A percentile compares a stretch with the other conserved stretches of the same genome.
These are phyloP conservation scores for Pseudochirops corinnae DNA, from an alignment of 2,797 vertebrate genomes.

Conservation along the genomic window DNA sequence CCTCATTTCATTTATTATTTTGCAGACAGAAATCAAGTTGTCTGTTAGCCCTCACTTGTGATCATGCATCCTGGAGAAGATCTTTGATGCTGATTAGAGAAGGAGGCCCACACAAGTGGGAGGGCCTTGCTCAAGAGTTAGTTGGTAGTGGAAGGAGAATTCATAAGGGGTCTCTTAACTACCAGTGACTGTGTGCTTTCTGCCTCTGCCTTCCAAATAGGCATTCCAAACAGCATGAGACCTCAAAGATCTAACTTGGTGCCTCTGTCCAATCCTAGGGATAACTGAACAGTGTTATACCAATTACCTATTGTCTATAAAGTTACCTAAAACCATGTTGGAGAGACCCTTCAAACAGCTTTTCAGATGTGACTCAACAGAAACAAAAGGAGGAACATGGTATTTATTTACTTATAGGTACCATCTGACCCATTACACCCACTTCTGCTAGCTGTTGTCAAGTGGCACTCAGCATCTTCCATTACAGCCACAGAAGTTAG, in stretches of 20 bases:
- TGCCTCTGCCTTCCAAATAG: slow-evolving; percentile 3
- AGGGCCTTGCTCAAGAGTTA: background rate
- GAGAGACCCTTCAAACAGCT: slow-evolving; percentile 14
- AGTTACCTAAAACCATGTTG: background rate
- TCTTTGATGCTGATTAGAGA: background rate
- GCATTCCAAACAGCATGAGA: slow-evolving; percentile 8
- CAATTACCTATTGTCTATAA: background rate
- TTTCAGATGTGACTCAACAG: slow-evolving; percentile 23
- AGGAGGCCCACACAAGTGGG: background rate
- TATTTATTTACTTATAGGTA: slow-evolving; percentile 26
- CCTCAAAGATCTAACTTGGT: background rate
- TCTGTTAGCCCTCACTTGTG: background rate
- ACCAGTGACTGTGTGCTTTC: background rate
- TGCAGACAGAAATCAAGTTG: background rate
- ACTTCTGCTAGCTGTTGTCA: slow-evolving; percentile 75
- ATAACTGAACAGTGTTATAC: background rate
- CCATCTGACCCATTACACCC: slow-evolving; percentile 62
- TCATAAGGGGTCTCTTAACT: background rate
- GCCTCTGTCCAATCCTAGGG: background rate
- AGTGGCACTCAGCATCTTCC: slow-evolving; percentile 81
- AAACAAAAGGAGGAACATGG: background rate
- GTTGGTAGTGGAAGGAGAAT: background rate
- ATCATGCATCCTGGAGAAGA: background rate
- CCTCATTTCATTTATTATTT: background rate
- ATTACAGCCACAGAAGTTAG: slow-evolving; percentile 78